Evolutionary conservation across 2,888 invertebrate species (phyloP), one percentile per base, ranked within the genome.

Genomic region (Eilema caniola): DNA sequence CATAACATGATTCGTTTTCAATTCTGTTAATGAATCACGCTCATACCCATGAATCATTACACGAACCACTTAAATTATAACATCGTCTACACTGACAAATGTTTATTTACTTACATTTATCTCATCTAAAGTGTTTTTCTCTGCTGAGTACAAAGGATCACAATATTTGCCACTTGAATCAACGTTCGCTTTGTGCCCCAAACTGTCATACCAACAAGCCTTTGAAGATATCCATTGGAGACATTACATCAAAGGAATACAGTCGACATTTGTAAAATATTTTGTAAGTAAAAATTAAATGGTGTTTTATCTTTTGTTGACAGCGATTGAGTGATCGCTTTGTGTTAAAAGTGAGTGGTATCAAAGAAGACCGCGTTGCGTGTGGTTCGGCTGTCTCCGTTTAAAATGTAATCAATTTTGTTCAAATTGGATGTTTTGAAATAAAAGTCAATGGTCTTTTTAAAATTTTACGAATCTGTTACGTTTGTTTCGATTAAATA

Each of bases 251-350:
- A 79, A 79, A 73, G 75, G 33, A 68, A 71, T 76, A 74, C 67
- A 78, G 78, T 73, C 63, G 70, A 78, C 66, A 75, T 73, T 82
- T 65, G 68, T 41, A 60, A 53, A 72, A 33, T 71, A 73, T 78
- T 79, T 76, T 74, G 71, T 77, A 74, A 81, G 81, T 83, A 79
- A 84, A 85, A 88, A 87, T 85, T 86, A 85, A 86, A 87, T 88
- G 86, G 85, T 83, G 83, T 78, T 83, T 88, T 88, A 89, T 90
- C 86, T 84, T 84, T 74, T 72, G 78, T 85, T 87, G 89, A 87
- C 88, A 88, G 85, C 84, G 75, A 85, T 85, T 85, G 88, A 89
- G 82, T 86, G 86, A 89, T 88, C 78, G 78, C 81, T 84, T 78
- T 77, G 80, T 78, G 79, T 83, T 80, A 82, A 85, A 87, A 82